Evolutionary conservation across 1,140 invertebrate genomes (phyloP), one percentile per base, ranked within the genome.

Genomic region (Mya arenaria): DNA sequence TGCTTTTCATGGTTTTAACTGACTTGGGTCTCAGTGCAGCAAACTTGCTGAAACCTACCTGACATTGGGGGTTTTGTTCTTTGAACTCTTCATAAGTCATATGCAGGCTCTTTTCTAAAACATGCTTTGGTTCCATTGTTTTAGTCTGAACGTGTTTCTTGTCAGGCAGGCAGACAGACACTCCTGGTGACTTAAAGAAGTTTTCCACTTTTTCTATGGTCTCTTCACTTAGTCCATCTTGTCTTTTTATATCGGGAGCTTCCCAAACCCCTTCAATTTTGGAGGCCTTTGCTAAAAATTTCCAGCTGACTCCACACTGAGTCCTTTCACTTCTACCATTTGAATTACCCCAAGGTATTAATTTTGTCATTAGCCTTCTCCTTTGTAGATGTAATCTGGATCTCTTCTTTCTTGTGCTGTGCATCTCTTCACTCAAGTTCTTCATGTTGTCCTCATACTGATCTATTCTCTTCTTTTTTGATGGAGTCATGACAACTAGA

Each of bases 41-140:
- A 68, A 68, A 68, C 17, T 41, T 68, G 25, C 65, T 68, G 34
- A 68, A 41, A 39, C 36, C 19, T 13, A 68, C n/a, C 4, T 41
- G 4, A 4, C 19, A 23, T n/a, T 68, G 36, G 28, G 65, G 65
- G 39, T 68, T 68, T n/a, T 68, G 10, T 3, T 10, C 39, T 68
- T 13, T 68, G 32, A 68, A 68, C 25, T 68, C 36, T 41, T 68
- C 65, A 44, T 68, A 68, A 28, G 39, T 28, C 8, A 44, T n/a
- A 8, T n/a, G 17, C 23, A 68, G 32, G 37, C 36, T 41, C 4
- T 39, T n/a, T 5, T 68, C 65, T 39, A 68, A 23, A 48, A 48
- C 44, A 48, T 48, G 44, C n/a, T n/a, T 48, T 48, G 44, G 44
- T 48, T 48, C 10, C 44, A 48, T 48, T 48, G 44, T 48, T 48